Base-by-base conservation (phyloP, 2,113 vertebrate genomes). In the Vanacampus margaritifer region DNA sequence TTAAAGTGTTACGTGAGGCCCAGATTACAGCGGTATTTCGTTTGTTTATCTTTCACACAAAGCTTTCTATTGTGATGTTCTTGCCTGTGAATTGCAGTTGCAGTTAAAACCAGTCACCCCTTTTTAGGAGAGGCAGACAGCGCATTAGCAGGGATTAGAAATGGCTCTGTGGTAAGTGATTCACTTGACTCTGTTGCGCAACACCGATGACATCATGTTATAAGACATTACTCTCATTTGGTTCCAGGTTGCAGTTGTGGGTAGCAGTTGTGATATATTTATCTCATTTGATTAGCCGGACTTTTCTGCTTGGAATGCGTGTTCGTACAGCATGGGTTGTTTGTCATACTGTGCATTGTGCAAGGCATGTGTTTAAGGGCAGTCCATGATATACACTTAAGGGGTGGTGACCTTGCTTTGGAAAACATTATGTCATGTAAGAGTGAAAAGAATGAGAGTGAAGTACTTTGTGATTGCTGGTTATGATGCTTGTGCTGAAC, bases 101-200 rank as follows among this genome's bases (percentile, higher is more conserved):
- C 69, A 65, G 37, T 72, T 77, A 62, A 79, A 83, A 80, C 24
- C 74, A 79, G 61, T 78, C 70, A 76, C 61, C 76, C 79, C 67
- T 82, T 80, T 85, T 80, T 70, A 83, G 67, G 80, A 76, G 73
- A 82, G 75, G 75, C 81, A 79, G 71, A 63, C 74, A 69, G 70
- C 37, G 64, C 84, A 89, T 91, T 87, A 90, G 76, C 70, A 71
- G 71, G 81, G 88, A 90, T 91, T 88, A 89, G 75, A 80, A 65
- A 73, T 79, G 73, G 76, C 83, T 87, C 76, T 88, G 80, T 77
- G 80, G 77, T 75, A 83, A 88, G 81, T 88, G 86, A 90, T 87
- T 91, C 78, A 84, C 84, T 82, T 81, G 73, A 84, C 81, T 81
- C 78, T 24, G 73, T 90, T 89, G 88, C n/a, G 81, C 80, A 90